These are phyloP conservation scores for Malurus elegans DNA, from an alignment of 2,113 vertebrate species.

Conservation along the genomic window DNA sequence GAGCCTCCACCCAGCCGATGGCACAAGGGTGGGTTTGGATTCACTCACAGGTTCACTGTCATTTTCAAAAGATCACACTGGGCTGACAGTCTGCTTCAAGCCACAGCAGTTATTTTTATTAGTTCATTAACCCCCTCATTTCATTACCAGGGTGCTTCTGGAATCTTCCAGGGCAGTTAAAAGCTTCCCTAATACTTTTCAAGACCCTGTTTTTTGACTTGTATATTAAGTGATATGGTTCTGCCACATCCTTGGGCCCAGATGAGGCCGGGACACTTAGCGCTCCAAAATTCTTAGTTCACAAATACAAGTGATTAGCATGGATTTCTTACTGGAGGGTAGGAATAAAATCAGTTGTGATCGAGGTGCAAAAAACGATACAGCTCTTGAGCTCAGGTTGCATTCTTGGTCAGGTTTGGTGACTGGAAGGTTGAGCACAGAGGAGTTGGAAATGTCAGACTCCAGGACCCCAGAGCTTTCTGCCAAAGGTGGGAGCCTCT, in stretches of 20 bases:
- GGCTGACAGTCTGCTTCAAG: neutral
- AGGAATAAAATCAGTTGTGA: neutral
- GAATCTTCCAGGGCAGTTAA: neutral
- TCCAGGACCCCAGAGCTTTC: neutral
- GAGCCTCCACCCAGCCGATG: neutral
- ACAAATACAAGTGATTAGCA: neutral
- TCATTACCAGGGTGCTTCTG: neutral
- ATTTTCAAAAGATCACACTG: neutral
- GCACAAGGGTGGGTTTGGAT: neutral
- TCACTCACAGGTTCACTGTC: neutral
- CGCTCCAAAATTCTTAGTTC: neutral
- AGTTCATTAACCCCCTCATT: neutral
- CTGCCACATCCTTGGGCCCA: neutral
- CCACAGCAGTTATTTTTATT: neutral
- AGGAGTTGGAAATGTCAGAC: rapidly evolving
- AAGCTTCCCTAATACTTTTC: neutral
- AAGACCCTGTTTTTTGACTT: neutral
- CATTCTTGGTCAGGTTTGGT: neutral
- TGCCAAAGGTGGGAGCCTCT: neutral
- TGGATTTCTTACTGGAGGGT: neutral
- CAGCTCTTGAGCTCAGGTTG: neutral
- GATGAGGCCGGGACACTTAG: neutral
- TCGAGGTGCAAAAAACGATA: neutral
- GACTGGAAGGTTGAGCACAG: neutral
- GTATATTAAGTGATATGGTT: neutral